These are phyloP conservation scores for Diachasma alloeum DNA, from an alignment of 1,140 invertebrate genomes.

Conservation along the genomic window DNA sequence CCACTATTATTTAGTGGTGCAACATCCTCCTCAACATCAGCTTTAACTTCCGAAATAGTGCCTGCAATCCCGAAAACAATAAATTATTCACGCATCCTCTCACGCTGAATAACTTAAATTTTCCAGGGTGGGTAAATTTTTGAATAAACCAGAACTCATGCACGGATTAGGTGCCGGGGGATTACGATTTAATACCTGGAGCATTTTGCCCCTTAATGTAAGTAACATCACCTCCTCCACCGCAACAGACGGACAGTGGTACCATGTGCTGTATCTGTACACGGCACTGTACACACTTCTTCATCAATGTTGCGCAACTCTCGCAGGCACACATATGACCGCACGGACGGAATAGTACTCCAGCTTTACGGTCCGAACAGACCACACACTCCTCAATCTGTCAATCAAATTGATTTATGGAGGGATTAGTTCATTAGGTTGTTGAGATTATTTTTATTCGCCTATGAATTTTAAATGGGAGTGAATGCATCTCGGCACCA, in stretches of 20 bases:
- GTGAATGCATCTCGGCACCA: no score
- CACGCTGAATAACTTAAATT: neutral
- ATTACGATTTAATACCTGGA: slow-evolving; percentile 18
- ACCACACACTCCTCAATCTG: slow-evolving; percentile 96
- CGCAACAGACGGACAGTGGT: slow-evolving; percentile 76
- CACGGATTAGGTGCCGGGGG: neutral
- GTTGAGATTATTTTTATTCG: neutral
- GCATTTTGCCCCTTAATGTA: slow-evolving; percentile 48
- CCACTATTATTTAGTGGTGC: slow-evolving; percentile 44
- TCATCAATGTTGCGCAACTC: slow-evolving; percentile 91
- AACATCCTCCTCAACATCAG: slow-evolving; percentile 61
- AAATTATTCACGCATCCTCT: neutral
- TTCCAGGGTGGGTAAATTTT: neutral
- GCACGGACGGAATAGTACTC: slow-evolving; percentile 92
- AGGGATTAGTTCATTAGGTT: neutral
- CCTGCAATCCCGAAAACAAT: slow-evolving; percentile 43
- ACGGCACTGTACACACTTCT: slow-evolving; percentile 95
- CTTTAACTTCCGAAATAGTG: slow-evolving; percentile 66
- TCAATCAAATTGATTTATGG: slow-evolving; percentile 35
- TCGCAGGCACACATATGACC: slow-evolving; percentile 95
- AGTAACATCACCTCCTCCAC: slow-evolving; percentile 61
- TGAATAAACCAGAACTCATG: neutral
- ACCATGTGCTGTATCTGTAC: slow-evolving; percentile 84
- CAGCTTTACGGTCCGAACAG: slow-evolving; percentile 92
- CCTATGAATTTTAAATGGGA: no score